Evolutionary conservation across 2,113 vertebrate species (phyloP).

Genomic region (Onychorhynchus coronatus): DNA sequence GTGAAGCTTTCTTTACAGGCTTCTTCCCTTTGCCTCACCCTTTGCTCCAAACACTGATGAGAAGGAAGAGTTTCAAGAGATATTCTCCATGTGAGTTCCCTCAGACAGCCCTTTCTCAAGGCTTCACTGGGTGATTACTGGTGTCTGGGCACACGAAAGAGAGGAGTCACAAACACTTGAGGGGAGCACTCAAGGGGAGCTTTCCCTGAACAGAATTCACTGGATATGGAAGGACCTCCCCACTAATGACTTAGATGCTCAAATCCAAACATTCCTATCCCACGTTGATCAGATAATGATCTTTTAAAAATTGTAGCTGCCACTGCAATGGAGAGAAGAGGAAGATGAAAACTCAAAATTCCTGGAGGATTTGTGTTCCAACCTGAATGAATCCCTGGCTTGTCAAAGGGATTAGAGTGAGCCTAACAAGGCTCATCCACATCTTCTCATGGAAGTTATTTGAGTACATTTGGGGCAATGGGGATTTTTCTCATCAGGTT

Average conservation of each 20-base stretch:
- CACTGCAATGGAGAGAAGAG: not conserved
- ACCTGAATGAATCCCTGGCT: slow-evolving; percentile 3
- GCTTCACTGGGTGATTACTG: not conserved
- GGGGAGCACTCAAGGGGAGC: not conserved
- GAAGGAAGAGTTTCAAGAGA: not conserved
- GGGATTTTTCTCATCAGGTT: not conserved
- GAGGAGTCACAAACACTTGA: not conserved
- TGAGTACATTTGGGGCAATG: not conserved
- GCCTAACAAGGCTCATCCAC: slow-evolving; percentile 12
- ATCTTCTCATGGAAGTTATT: slow-evolving; percentile 20
- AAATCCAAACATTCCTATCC: not conserved
- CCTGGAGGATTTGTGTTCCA: slow-evolving; percentile 27
- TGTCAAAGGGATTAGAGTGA: slow-evolving; percentile 52
- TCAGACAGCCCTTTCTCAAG: not conserved
- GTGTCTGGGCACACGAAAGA: not conserved
- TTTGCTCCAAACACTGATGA: not conserved
- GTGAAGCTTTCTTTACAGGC: not conserved
- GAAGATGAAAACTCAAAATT: not conserved
- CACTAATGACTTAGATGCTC: not conserved
- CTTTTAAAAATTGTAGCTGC: slow-evolving; percentile 39
- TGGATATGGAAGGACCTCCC: not conserved
- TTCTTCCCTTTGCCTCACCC: not conserved
- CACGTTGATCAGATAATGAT: not conserved
- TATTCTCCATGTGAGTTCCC: not conserved
- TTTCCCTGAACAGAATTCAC: not conserved